Percentiles rank a stretch among this genome's conserved stretches.
These are phyloP conservation scores for Nannospalax galili DNA, from an alignment of 2,113 vertebrate genomes.

Conservation along the genomic window DNA sequence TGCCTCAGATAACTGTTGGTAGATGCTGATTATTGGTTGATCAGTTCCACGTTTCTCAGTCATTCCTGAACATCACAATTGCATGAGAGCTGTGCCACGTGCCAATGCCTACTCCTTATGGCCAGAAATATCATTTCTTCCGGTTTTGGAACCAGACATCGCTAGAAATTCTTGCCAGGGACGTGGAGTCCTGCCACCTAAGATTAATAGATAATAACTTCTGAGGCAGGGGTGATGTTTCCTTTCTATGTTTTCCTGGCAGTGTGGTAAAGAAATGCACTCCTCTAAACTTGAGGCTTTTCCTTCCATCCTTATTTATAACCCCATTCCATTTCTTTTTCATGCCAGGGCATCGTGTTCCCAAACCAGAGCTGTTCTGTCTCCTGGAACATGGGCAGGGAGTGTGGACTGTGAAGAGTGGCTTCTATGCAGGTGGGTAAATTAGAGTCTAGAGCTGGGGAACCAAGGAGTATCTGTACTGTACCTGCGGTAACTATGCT, in stretches of 20 bases:
- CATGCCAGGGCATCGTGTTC: slow-evolving; percentile 33
- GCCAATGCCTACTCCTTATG: not conserved
- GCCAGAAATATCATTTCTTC: not conserved
- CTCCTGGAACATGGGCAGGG: not conserved
- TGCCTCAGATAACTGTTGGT: not conserved
- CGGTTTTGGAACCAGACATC: not conserved
- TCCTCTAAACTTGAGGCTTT: not conserved
- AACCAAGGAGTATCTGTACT: too few relatives aligned
- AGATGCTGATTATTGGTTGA: not conserved
- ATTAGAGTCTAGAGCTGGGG: not conserved
- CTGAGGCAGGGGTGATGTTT: not conserved
- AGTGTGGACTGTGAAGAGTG: not conserved
- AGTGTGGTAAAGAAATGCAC: not conserved
- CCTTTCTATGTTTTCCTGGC: not conserved
- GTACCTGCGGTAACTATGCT: not conserved
- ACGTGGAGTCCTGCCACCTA: not conserved
- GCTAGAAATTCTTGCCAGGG: not conserved
- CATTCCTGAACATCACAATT: not conserved
- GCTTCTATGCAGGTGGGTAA: slow-evolving; percentile 19
- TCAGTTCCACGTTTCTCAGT: not conserved
- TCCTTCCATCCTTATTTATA: not conserved
- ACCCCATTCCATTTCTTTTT: not conserved
- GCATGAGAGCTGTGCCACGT: not conserved
- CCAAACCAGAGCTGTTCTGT: slow-evolving; percentile 23
- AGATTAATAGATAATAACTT: not conserved